A percentile compares a stretch with the other conserved stretches of the same genome.
Evolutionary conservation across 1,140 invertebrate species (phyloP).

Genomic region (Drusus annulatus): DNA sequence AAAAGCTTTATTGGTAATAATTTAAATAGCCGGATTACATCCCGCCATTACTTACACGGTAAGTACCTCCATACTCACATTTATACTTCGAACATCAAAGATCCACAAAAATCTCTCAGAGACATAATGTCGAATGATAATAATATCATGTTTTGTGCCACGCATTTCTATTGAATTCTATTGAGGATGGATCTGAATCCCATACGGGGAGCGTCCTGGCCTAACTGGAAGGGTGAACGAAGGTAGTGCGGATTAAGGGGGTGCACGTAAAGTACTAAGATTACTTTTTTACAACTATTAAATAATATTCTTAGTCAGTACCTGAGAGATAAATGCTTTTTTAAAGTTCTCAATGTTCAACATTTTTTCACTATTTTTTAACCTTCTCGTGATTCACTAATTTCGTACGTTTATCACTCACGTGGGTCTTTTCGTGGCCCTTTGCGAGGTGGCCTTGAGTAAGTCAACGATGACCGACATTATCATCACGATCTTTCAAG

Average conservation of each 20-base stretch:
- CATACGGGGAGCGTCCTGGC: conserved; percentile 31
- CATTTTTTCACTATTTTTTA: too few relatives aligned
- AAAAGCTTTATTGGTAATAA: background rate
- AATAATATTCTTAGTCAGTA: background rate
- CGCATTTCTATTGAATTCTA: conserved; percentile 48
- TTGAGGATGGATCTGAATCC: conserved; percentile 48
- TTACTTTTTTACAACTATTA: background rate
- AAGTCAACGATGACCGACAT: too few relatives aligned
- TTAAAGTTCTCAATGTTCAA: too few relatives aligned
- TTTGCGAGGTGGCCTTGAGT: too few relatives aligned
- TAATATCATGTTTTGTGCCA: conserved; percentile 31
- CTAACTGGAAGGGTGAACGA: too few relatives aligned
- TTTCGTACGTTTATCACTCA: too few relatives aligned
- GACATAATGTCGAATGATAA: conserved; percentile 17
- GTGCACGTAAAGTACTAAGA: background rate
- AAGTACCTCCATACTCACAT: background rate
- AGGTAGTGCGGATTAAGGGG: background rate
- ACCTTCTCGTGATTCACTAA: too few relatives aligned
- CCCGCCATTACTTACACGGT: background rate
- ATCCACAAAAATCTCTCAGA: conserved; percentile 37
- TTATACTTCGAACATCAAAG: conserved; percentile 31
- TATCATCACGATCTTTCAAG: too few relatives aligned
- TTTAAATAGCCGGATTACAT: conserved; percentile 34
- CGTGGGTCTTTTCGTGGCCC: too few relatives aligned
- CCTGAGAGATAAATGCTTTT: too few relatives aligned